Evolutionary conservation across 1,140 invertebrate genomes (phyloP).

Genomic region (Zaprionus gabonicus): DNA sequence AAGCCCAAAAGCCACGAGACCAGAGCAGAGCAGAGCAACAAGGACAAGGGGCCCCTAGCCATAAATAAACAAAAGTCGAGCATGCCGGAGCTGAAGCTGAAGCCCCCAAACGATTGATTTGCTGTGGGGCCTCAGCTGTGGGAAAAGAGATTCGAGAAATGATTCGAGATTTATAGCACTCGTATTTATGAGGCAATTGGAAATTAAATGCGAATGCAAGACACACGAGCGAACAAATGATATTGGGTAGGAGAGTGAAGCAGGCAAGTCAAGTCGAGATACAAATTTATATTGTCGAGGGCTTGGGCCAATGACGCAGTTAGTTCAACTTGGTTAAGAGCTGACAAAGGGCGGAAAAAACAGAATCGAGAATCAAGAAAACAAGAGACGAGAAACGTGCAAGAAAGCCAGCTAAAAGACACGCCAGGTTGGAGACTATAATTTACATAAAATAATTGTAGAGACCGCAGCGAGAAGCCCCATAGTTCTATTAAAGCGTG

Average conservation of each 20-base stretch:
- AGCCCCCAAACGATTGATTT: slow-evolving; percentile 57
- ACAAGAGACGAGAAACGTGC: slow-evolving; percentile 15
- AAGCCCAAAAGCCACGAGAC: slow-evolving; percentile 12
- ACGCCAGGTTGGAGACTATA: slow-evolving; percentile 23
- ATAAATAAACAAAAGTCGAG: slow-evolving; percentile 53
- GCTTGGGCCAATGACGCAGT: not conserved
- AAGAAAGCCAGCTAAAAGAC: slow-evolving; percentile 29
- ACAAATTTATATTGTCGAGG: slow-evolving; percentile 11
- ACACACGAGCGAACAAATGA: slow-evolving; percentile 24
- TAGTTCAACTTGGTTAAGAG: slow-evolving; percentile 27
- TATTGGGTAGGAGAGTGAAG: not conserved
- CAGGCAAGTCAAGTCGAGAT: not conserved
- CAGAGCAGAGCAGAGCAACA: slow-evolving; percentile 6
- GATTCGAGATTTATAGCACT: slow-evolving; percentile 44
- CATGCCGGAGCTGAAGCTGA: slow-evolving; percentile 5
- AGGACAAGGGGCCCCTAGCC: slow-evolving; percentile 11
- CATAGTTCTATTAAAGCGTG: slow-evolving; percentile 73
- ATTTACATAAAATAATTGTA: slow-evolving; percentile 74
- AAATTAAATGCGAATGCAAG: slow-evolving; percentile 56
- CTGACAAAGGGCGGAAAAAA: slow-evolving; percentile 37
- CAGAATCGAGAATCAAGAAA: not conserved
- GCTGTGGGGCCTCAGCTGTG: slow-evolving; percentile 23
- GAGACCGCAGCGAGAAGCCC: slow-evolving; percentile 38
- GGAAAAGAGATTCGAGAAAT: slow-evolving; percentile 26
- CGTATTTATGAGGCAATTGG: slow-evolving; percentile 43